Percentiles rank a stretch among this genome's conserved stretches.
These are phyloP conservation scores for Pipistrellus pipistrellus DNA, from an alignment of 2,797 vertebrate genomes.

Conservation along the genomic window DNA sequence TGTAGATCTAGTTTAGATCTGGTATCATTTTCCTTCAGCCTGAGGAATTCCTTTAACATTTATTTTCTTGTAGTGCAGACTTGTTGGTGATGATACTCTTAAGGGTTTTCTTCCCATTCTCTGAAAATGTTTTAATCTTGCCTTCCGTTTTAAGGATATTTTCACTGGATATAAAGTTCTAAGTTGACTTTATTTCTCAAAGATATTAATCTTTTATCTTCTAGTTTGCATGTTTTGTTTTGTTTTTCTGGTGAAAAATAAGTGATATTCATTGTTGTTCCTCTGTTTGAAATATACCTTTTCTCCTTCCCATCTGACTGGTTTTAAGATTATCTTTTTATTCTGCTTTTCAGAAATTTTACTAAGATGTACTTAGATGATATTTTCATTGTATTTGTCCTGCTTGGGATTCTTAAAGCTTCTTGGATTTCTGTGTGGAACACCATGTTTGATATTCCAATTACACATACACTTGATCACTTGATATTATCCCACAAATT, in stretches of 20 bases:
- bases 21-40: neutral
- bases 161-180: neutral
- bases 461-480: neutral
- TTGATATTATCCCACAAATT: neutral
- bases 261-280: neutral
- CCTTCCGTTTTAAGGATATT: conserved; percentile 15
- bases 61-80: neutral
- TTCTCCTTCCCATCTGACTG: neutral
- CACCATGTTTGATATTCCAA: neutral
- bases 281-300: neutral
- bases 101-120: neutral
- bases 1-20: neutral
- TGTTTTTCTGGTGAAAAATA: neutral
- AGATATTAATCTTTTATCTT: neutral
- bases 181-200: neutral
- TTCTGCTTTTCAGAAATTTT: conserved; percentile 44
- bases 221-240: neutral
- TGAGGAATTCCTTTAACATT: neutral
- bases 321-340: neutral
- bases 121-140: neutral
- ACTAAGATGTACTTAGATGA: neutral
- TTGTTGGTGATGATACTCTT: conserved; percentile 35
- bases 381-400: neutral
- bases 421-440: conserved; percentile 4
- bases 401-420: neutral